These are phyloP conservation scores for Pteronura brasiliensis DNA, from an alignment of 2,113 vertebrate species.

Conservation along the genomic window DNA sequence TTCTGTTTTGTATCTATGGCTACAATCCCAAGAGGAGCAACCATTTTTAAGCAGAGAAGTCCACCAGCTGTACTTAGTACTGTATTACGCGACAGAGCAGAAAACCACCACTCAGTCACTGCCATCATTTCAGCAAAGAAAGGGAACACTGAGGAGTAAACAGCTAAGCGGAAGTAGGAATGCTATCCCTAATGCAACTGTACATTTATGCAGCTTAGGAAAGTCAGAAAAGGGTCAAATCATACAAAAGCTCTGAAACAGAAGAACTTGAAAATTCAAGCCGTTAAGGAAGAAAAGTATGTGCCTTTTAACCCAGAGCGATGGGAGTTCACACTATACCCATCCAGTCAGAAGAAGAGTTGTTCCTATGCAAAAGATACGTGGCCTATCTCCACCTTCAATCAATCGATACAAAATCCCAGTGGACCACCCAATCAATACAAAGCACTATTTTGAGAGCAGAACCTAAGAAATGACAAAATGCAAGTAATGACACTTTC, in stretches of 20 bases:
- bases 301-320: neutral
- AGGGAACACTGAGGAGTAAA: neutral
- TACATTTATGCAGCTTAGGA: neutral
- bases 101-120: neutral
- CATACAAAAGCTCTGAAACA: neutral
- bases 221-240: neutral
- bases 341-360: neutral
- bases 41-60: neutral
- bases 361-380: neutral
- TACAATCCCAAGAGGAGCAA: constrained; percentile 10
- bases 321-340: neutral
- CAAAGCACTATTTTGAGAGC: neutral
- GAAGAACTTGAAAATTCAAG: neutral
- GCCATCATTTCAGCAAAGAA: neutral
- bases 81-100: neutral
- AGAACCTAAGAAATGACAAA: neutral
- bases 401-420: neutral
- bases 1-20: neutral
- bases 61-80: neutral
- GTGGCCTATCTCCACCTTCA: neutral
- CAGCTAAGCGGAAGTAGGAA: neutral
- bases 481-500: neutral
- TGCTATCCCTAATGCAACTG: neutral
- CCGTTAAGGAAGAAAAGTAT: neutral
- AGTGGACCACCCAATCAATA: neutral